These are phyloP conservation scores for Chondrilla cf. caribensis DNA, from an alignment of 37 sponge, comb jelly and placozoan species.

Conservation along the genomic window DNA sequence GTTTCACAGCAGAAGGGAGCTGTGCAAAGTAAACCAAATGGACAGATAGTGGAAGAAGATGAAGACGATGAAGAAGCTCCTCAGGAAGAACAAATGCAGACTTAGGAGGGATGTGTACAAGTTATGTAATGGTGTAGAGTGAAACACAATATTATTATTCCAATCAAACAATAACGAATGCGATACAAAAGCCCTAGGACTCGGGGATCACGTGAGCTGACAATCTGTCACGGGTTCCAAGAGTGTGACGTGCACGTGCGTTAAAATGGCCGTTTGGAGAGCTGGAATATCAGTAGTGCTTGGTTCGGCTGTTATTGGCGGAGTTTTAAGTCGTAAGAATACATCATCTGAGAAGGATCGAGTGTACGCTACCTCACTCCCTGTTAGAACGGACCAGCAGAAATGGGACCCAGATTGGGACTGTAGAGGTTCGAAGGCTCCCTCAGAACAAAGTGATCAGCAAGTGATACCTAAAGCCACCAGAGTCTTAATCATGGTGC, in stretches of 20 bases:
- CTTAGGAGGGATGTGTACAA: neutral
- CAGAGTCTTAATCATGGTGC: conserved; percentile 70
- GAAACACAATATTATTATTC: no score
- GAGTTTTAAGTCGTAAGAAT: no score
- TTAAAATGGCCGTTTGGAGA: neutral
- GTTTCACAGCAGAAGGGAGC: neutral
- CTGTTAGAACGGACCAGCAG: neutral
- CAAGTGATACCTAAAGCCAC: conserved; percentile 25
- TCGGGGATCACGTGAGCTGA: no score
- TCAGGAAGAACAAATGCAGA: neutral
- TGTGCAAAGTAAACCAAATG: neutral
- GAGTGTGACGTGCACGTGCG: no score
- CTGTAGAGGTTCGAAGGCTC: conserved; percentile 19
- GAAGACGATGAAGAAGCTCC: neutral
- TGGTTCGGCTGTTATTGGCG: neutral
- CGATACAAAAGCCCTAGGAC: no score
- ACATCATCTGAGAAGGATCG: no score
- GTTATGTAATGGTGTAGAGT: neutral
- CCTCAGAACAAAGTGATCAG: conserved; percentile 4
- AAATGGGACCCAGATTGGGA: conserved; percentile 90
- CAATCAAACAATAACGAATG: no score
- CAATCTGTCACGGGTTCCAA: no score
- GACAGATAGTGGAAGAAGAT: conserved; percentile 12
- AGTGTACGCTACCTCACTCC: no score
- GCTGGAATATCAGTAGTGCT: neutral